Percentiles rank a stretch among this genome's conserved stretches.
These are phyloP conservation scores for Mola mola DNA, from an alignment of 2,113 vertebrate species.

Conservation along the genomic window DNA sequence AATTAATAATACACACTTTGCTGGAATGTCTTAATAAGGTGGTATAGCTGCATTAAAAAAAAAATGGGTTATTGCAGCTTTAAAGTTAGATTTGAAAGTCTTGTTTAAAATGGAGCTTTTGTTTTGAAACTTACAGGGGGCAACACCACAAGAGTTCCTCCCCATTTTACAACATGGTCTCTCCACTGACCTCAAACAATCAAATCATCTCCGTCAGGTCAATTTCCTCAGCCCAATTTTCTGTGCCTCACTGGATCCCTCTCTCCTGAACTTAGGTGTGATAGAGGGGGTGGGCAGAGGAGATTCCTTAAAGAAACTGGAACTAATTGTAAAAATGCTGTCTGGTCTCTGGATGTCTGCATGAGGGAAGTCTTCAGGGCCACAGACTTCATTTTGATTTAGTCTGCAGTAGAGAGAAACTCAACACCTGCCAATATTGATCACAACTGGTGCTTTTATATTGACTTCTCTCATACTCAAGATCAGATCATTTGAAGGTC, in stretches of 20 bases:
- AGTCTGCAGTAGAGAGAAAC: conserved; percentile 17
- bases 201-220: conserved; percentile 25
- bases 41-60: too few relatives aligned
- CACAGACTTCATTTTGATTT: conserved; percentile 38
- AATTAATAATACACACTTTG: too few relatives aligned
- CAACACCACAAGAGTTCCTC: background rate
- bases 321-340: conserved; percentile 42
- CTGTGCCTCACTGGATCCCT: conserved; percentile 19
- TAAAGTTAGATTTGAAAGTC: background rate
- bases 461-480: conserved; percentile 12
- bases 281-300: conserved; percentile 23
- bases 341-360: conserved; percentile 37
- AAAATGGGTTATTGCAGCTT: background rate
- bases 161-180: background rate
- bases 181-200: conserved; percentile 20
- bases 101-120: background rate
- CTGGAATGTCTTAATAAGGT: too few relatives aligned
- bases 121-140: too few relatives aligned
- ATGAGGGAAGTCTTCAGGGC: conserved; percentile 17
- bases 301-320: conserved; percentile 55
- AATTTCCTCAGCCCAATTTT: conserved; percentile 14
- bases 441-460: background rate
- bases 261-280: conserved; percentile 1
- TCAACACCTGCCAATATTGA: background rate
- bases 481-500: background rate